These are phyloP conservation scores for Platanista minor DNA, from an alignment of 2,113 vertebrate genomes.

Conservation along the genomic window DNA sequence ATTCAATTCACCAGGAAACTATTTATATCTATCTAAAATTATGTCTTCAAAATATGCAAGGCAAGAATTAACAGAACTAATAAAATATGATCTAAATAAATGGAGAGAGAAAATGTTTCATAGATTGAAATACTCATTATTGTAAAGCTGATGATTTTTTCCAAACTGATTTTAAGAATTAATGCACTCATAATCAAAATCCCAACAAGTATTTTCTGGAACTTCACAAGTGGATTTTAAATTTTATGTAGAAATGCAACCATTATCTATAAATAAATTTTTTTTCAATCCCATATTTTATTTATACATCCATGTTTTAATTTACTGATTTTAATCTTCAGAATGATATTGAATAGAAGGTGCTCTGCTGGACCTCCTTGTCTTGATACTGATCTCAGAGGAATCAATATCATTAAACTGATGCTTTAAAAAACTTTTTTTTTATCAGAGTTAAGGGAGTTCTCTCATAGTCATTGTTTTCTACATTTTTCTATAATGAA, in stretches of 20 bases:
- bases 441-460: not conserved
- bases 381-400: not conserved
- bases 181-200: not conserved
- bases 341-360: not conserved
- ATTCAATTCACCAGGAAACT: not conserved
- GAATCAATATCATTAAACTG: not conserved
- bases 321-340: not conserved
- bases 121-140: not conserved
- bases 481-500: not conserved
- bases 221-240: not conserved
- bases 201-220: not conserved
- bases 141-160: not conserved
- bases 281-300: not conserved
- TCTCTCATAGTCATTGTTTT: not conserved
- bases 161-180: not conserved
- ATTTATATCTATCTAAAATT: not conserved
- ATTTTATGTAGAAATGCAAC: not conserved
- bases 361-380: not conserved
- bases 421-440: not conserved
- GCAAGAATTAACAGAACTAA: not conserved
- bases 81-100: not conserved
- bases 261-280: not conserved
- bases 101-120: not conserved
- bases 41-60: slow-evolving; percentile 14
- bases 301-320: not conserved